Percentiles rank a stretch among this genome's conserved stretches.
Conservation (phyloP, 2,888 invertebrate species). For the Choristoneura rosaceana region DNA sequence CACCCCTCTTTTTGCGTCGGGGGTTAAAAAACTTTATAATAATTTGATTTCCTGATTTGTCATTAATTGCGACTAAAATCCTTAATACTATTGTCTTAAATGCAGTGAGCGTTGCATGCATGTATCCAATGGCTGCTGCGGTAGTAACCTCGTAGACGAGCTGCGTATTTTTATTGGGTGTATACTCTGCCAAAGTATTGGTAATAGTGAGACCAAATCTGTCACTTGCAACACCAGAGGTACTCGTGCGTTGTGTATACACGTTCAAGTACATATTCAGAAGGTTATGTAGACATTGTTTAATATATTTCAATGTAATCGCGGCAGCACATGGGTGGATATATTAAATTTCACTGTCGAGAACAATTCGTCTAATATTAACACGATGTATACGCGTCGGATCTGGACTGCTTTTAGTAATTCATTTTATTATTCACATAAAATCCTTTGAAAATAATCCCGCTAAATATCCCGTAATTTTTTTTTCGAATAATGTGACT, state of each 20-base stretch:
- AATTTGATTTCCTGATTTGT: too few relatives aligned
- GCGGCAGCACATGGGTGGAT: constrained; percentile 1
- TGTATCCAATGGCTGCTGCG: neutral
- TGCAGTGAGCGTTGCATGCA: neutral
- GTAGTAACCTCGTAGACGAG: too few relatives aligned
- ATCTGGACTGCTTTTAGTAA: neutral
- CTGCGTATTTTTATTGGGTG: too few relatives aligned
- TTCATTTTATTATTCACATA: neutral
- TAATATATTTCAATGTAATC: neutral
- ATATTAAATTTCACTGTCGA: constrained; percentile 9
- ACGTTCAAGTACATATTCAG: too few relatives aligned
- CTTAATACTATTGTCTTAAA: neutral
- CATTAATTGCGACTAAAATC: neutral
- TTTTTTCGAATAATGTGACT: too few relatives aligned
- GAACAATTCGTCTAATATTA: constrained; percentile 17
- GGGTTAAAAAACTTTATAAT: too few relatives aligned
- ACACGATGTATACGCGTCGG: neutral
- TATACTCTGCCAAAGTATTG: too few relatives aligned
- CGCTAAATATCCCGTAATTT: neutral
- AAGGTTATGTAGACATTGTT: neutral
- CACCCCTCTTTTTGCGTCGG: too few relatives aligned
- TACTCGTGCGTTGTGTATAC: too few relatives aligned
- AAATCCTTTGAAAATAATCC: neutral
- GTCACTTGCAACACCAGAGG: too few relatives aligned
- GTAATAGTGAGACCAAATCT: too few relatives aligned